Evolutionary conservation across 2,113 vertebrate genomes (phyloP), one percentile per base, ranked within the genome.

Genomic region (Manacus vitellinus): DNA sequence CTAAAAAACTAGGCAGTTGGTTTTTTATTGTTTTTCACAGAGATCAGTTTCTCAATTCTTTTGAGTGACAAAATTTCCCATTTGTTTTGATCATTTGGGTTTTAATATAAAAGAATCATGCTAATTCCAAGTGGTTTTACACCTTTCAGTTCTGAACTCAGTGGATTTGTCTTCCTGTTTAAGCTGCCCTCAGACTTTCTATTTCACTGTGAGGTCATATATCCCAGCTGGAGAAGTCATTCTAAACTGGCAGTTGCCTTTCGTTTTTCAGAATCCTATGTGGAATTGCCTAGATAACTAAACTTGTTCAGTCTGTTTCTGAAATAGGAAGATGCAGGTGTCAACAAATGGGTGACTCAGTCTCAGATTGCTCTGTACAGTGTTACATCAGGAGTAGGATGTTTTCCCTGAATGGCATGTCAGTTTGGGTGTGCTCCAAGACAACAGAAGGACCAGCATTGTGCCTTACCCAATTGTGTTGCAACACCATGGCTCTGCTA

Each of bases 261-360:
- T 73, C 33, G 66, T 91, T 94, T 77, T 84, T 70, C 58, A 62
- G 67, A 92, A 95, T 94, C 75, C 73, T 88, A 35, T 4, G 37
- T 46, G 77, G 54, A 81, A 91, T 93, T 94, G 23, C 90, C 79
- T 79, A 55, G 49, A 56, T 68, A 92, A 75, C 33, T 65, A 87
- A 96, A 75, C 37, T 58, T 56, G 33, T 51, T 95, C 63, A 61
- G 62, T 25, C 91, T 97, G 17, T 75, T 95, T 92, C 85, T 85
- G 74, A 85, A 86, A 96, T 83, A 88, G 73, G 78, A 89, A 92
- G 88, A 94, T 91, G 61, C 55, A 97, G 90, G 89, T 94, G 85
- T 89, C 77, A 95, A 90, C 54, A 90, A 93, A 91, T 1, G 62
- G 33, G 54, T 63, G 20, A 95, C 54, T 81, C 70, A 37, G 16